phyloP scores from a whole-genome alignment of 2,797 vertebrate species.

The Numenius phaeopus region DNA sequence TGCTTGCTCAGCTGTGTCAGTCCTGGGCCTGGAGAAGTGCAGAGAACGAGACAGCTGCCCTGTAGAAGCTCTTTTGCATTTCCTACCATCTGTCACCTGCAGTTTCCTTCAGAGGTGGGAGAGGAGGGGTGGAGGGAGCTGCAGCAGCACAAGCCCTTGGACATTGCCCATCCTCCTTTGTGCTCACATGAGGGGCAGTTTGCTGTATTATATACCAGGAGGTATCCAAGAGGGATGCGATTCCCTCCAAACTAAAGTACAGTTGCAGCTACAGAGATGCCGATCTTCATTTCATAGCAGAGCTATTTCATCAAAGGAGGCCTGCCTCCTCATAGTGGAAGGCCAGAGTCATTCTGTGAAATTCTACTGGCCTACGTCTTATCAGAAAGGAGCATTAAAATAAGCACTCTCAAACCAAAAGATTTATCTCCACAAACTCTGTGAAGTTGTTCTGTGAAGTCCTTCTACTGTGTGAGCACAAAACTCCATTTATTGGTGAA shows the following conservation, averaged over 20 bases:
- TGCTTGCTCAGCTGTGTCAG: not conserved
- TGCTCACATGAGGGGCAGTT: not conserved
- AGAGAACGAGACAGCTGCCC: not conserved
- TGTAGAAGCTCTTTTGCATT: not conserved
- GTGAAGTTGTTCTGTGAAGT: not conserved
- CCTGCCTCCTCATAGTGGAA: not conserved
- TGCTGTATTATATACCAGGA: not conserved
- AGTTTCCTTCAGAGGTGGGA: not conserved
- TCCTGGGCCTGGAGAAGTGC: not conserved
- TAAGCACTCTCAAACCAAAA: not conserved
- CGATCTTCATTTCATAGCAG: not conserved
- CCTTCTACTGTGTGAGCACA: not conserved
- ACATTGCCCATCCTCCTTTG: accelerated
- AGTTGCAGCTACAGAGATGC: not conserved
- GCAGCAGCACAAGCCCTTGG: not conserved
- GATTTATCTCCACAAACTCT: not conserved
- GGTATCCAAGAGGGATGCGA: not conserved
- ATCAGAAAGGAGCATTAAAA: not conserved
- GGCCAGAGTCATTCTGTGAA: not conserved
- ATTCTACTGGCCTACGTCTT: not conserved
- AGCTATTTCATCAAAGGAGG: not conserved
- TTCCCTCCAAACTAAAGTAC: not conserved
- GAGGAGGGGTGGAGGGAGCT: not conserved
- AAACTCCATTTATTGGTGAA: not conserved
- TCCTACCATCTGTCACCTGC: not conserved